Conservation (phyloP, 2,797 vertebrate species). For the Phaenicophaeus curvirostris region DNA sequence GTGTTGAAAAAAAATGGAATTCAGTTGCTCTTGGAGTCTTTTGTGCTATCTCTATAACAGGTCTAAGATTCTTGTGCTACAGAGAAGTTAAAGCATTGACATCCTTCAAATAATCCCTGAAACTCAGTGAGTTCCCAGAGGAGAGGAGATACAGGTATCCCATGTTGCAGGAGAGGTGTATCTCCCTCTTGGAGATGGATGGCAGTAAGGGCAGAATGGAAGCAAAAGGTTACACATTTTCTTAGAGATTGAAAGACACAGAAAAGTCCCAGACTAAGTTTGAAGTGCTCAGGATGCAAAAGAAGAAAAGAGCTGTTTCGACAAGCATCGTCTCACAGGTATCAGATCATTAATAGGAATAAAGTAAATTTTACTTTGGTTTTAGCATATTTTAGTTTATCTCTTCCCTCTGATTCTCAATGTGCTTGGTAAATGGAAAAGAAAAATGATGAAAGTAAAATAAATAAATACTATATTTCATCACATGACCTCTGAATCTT, state of each 20-base stretch:
- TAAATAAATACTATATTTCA: not conserved
- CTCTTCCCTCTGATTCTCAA: not conserved
- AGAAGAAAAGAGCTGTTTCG: not conserved
- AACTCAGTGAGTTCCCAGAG: not conserved
- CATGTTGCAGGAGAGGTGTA: rapidly evolving
- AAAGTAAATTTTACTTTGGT: not conserved
- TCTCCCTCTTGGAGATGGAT: not conserved
- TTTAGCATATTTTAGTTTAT: conserved; percentile 9
- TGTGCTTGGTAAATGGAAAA: not conserved
- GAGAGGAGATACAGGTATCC: not conserved
- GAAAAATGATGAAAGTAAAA: not conserved
- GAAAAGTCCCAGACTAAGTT: not conserved
- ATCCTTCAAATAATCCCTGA: not conserved
- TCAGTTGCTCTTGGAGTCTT: not conserved
- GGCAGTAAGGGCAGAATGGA: not conserved
- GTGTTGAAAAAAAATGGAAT: not conserved
- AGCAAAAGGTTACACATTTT: not conserved
- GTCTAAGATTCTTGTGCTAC: not conserved
- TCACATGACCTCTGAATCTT: not conserved
- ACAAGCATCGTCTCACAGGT: not conserved
- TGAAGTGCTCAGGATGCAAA: not conserved
- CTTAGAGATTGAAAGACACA: not conserved
- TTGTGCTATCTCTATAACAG: not conserved
- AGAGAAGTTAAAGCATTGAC: not conserved
- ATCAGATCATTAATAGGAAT: not conserved